phyloP scores from a whole-genome alignment of 2,888 invertebrate species.

The Copidosoma aretas region DNA sequence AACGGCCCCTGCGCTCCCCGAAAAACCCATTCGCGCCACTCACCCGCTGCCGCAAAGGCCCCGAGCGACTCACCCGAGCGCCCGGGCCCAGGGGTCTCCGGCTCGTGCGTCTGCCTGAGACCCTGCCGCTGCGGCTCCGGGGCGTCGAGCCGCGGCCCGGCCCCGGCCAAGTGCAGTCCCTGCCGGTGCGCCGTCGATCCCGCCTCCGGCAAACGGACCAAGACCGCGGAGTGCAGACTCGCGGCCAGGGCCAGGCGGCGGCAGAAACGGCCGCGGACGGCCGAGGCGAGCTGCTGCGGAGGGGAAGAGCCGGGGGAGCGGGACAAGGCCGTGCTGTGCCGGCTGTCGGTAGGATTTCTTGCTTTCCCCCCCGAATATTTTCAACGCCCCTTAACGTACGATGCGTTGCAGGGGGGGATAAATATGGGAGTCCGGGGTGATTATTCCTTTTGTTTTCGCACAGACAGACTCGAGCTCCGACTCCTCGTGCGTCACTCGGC shows the following conservation, averaged over 20 bases:
- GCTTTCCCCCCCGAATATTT: background rate
- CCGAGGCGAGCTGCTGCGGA: background rate
- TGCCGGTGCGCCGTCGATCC: conserved; percentile 14
- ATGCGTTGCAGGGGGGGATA: too few relatives aligned
- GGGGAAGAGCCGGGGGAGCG: background rate
- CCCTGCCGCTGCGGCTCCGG: conserved; percentile 9
- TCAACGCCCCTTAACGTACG: too few relatives aligned
- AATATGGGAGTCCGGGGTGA: too few relatives aligned
- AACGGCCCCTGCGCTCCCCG: too few relatives aligned
- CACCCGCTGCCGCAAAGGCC: background rate
- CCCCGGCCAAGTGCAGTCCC: conserved; percentile 14
- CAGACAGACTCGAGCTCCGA: too few relatives aligned
- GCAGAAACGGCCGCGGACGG: too few relatives aligned
- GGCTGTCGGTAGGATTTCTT: background rate
- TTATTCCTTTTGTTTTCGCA: too few relatives aligned
- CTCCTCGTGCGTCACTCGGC: too few relatives aligned
- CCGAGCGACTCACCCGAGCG: background rate
- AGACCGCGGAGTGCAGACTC: conserved; percentile 13
- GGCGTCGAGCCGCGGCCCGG: background rate
- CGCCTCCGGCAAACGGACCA: background rate
- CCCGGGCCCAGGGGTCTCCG: background rate
- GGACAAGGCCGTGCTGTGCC: background rate
- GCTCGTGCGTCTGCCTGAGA: conserved; percentile 2
- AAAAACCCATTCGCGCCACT: background rate
- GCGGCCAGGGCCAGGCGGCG: conserved; percentile 9